Base-by-base conservation (phyloP, 2,888 invertebrate species). In the Apodemia zela region DNA sequence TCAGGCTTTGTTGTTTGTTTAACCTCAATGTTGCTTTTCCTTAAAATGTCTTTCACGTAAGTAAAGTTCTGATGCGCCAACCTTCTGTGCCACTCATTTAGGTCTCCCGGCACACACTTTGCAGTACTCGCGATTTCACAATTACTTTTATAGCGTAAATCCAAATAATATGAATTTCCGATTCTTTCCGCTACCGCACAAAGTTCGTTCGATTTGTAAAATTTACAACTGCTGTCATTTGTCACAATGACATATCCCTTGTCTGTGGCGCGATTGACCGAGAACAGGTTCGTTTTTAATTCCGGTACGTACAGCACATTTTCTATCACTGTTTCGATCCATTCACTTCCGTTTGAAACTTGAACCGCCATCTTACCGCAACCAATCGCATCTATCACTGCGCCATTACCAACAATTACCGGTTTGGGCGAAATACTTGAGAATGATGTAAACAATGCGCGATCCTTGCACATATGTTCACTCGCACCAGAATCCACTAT, bases 51-150 rank as follows among this genome's bases (percentile, higher is more conserved):
- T 59, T 63, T 70, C 7, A 70, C 69, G 35, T 70, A 47, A 10
- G 60, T 18, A 10, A 67, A 33, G 63, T 70, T 70, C 54, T 70
- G 69, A 62, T 69, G 69, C 0, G 66, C 70, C 13, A 70, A 18
- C 38, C 21, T 71, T 65, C 17, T 17, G 17, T 49, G 73, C 11
- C 61, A 71, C 73, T 45, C 72, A 74, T 65, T 63, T 70, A 7
- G 71, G 66, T 7, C 72, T 71, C 33, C 71, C 72, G 3, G n/a
- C 49, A 49, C 17, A 49, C n/a, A n/a, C 17, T 49, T 49, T 49
- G 18, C 49, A 49, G 17, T 49, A 49, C 17, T 49, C 17, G 49
- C 49, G 17, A n/a, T 17, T 49, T 49, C 17, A 35, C 35, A 35
- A 35, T 35, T 35, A 49, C 49, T 17, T 17, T 49, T 38, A 38